Base-by-base conservation (phyloP, 2,888 invertebrate genomes). In the Pheosia gnoma region DNA sequence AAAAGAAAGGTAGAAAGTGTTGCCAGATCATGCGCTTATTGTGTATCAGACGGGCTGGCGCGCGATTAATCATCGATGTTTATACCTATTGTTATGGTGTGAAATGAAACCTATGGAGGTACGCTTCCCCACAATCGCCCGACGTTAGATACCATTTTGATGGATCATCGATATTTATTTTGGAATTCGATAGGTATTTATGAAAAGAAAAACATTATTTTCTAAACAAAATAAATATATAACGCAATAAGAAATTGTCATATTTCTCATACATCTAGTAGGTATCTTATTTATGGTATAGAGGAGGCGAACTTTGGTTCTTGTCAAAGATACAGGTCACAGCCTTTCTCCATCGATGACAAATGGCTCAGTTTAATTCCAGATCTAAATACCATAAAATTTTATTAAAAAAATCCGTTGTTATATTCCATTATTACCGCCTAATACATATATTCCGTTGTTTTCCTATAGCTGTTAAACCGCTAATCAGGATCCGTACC, bases 401-500 rank as follows among this genome's bases (percentile, higher is more conserved):
- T 25, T 0, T 25, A 25, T 25, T 25, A 25, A 25, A 25, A 25
- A 25, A 25, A 25, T 1, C 25, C 25, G 25, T 25, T 1, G 25
- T 25, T 25, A 25, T 25, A 25, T 41, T 41, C 41, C 4, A 5
- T 41, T 41, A 7, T 7, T 5, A 41, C n/a, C n/a, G n/a, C n/a
- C n/a, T n/a, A n/a, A n/a, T n/a, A n/a, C 41, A 41, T 41, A 7
- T 41, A 41, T 41, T 41, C 41, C 41, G 41, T 41, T 7, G 41
- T 41, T 2, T 6, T 41, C 6, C 41, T 2, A 4, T 5, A 41
- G 8, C 7, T 41, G 4, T 5, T 41, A 41, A 41, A 8, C 1
- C 41, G 7, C 41, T 41, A 1, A 41, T 41, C 10, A 45, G 10
- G 9, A 10, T n/a, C 36, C 10, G 11, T 82, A 95, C 96, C 95